phyloP scores from a whole-genome alignment of 2,113 vertebrate species.

The Shinisaurus crocodilurus region DNA sequence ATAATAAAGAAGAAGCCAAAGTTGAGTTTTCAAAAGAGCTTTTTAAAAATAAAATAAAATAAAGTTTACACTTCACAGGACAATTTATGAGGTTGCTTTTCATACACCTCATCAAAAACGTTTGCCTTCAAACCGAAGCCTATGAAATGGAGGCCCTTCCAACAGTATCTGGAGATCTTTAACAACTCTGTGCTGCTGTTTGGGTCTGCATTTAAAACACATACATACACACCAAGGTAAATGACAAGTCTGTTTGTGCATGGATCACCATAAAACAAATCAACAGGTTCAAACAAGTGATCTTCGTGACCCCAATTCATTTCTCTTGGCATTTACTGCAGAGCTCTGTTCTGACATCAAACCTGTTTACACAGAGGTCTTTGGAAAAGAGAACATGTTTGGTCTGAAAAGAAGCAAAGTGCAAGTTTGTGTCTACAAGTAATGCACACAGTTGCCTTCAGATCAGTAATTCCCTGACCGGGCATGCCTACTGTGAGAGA shows the following conservation, averaged over 20 bases:
- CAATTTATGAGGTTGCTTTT: conserved; percentile 54
- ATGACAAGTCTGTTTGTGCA: conserved; percentile 46
- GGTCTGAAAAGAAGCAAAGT: conserved; percentile 26
- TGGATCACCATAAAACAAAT: conserved; percentile 54
- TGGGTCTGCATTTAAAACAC: conserved; percentile 1
- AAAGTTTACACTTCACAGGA: conserved; percentile 48
- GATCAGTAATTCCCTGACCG: background rate
- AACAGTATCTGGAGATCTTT: conserved; percentile 60
- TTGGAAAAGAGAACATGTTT: conserved; percentile 7
- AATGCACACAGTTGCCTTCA: conserved; percentile 26
- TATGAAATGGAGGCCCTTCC: conserved; percentile 55
- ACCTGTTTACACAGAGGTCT: conserved; percentile 4
- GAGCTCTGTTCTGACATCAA: conserved; percentile 24
- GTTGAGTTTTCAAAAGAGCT: conserved; percentile 45
- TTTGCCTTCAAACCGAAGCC: conserved; percentile 24
- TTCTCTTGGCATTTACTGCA: conserved; percentile 66
- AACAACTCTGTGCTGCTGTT: conserved; percentile 42
- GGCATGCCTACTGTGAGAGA: too few relatives aligned
- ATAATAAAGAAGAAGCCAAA: conserved; percentile 41
- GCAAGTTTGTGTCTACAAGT: conserved; percentile 22
- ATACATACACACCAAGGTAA: conserved; percentile 30
- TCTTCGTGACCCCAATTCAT: conserved; percentile 57
- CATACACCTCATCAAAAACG: conserved; percentile 48
- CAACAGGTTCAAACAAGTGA: conserved; percentile 48
- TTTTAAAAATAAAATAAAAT: conserved; percentile 4